Conservation (phyloP, 2,113 vertebrate genomes). For the Erpornis zantholeuca region DNA sequence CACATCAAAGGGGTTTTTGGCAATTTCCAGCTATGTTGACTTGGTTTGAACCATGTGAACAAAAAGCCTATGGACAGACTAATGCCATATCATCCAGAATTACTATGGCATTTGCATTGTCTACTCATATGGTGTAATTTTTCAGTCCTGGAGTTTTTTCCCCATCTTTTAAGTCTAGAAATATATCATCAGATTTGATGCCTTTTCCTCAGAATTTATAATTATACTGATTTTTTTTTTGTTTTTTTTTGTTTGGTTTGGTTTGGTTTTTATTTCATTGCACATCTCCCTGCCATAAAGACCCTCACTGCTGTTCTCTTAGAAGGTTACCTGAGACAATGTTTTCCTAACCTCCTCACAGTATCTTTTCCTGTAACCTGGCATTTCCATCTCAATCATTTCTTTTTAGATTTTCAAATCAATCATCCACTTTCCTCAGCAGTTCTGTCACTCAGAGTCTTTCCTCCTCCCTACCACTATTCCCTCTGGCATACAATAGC, state of each 20-base stretch:
- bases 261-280: background rate
- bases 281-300: background rate
- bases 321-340: background rate
- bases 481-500: background rate
- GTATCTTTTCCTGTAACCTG: background rate
- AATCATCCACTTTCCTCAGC: background rate
- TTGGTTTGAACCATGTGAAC: background rate
- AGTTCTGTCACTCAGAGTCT: background rate
- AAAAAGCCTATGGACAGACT: background rate
- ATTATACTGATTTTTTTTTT: background rate
- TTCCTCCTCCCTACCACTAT: background rate
- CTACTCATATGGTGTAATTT: background rate
- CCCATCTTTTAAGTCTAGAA: background rate
- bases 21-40: background rate
- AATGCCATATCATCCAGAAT: background rate
- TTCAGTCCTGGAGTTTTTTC: background rate
- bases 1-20: fast-evolving
- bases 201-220: background rate
- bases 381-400: background rate
- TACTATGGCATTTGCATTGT: background rate
- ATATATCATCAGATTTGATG: background rate
- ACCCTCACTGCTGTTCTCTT: background rate
- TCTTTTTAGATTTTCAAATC: background rate
- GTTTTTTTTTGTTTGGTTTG: background rate
- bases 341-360: background rate